Conservation (phyloP, 92 coral and sea anemone genomes). For the Siderastrea siderea region DNA sequence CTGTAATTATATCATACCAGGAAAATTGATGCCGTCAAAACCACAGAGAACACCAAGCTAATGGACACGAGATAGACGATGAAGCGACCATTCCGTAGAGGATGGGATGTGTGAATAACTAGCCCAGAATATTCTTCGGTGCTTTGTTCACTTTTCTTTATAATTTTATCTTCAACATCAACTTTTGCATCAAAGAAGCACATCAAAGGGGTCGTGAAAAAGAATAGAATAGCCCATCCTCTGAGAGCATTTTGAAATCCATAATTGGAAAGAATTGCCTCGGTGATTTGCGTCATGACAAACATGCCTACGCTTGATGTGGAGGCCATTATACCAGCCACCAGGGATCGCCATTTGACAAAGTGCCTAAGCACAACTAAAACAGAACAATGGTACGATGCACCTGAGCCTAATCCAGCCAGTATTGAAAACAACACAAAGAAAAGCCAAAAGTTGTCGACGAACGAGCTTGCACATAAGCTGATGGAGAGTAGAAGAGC, state of each 20-base stretch:
- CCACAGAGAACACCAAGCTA: conserved; percentile 9
- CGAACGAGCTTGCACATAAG: no score
- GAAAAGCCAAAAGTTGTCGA: no score
- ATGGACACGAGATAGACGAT: conserved; percentile 2
- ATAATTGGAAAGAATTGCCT: background rate
- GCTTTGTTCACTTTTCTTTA: background rate
- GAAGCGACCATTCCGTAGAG: background rate
- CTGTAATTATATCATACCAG: background rate
- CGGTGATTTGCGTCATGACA: background rate
- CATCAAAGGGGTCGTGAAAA: no score
- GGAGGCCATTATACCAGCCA: no score
- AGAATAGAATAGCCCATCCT: no score
- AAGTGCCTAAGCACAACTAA: no score
- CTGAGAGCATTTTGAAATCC: no score
- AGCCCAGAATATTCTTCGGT: background rate
- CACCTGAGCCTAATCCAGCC: no score
- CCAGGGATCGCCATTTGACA: no score
- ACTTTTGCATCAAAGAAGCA: background rate
- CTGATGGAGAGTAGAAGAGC: no score
- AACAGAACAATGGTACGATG: no score
- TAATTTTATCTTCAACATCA: background rate
- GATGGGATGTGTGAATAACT: background rate
- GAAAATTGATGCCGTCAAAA: background rate
- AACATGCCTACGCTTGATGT: conserved; percentile 11
- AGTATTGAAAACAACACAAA: no score